Percentiles rank a stretch among this genome's conserved stretches.
Conservation (phyloP, 1,140 invertebrate genomes). For the Acyrthosiphon pisum region DNA sequence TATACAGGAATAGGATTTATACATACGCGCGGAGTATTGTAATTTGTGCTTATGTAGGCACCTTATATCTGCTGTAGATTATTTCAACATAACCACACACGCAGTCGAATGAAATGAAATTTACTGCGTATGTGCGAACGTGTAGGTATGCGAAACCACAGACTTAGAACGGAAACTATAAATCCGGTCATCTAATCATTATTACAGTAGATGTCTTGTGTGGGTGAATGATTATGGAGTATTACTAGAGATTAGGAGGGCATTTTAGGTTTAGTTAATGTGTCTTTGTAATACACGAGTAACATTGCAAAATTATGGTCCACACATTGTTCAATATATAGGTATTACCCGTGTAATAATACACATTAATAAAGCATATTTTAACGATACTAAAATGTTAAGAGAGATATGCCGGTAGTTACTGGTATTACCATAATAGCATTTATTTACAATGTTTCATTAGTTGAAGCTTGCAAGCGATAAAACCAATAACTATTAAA, state of each 20-base stretch:
- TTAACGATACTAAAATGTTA: neutral
- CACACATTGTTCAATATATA: neutral
- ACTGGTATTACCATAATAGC: neutral
- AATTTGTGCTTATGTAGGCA: neutral
- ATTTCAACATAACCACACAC: neutral
- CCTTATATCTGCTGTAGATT: neutral
- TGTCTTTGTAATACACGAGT: neutral
- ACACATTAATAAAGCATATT: constrained; percentile 6
- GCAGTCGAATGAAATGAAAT: neutral
- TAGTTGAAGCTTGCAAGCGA: neutral
- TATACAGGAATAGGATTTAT: neutral
- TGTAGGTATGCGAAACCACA: neutral
- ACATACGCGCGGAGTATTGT: neutral
- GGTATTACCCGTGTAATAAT: neutral
- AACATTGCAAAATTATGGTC: constrained; percentile 1
- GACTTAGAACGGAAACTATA: neutral
- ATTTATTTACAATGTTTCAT: neutral
- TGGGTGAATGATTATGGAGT: neutral
- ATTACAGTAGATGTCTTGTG: neutral
- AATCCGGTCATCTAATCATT: constrained; percentile 35
- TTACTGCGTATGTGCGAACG: neutral
- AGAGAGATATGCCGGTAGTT: neutral
- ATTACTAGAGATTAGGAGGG: neutral
- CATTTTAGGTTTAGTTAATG: constrained; percentile 10
- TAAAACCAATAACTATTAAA: neutral